Evolutionary conservation across 2,888 invertebrate genomes (phyloP).

Genomic region (Griposia aprilina): DNA sequence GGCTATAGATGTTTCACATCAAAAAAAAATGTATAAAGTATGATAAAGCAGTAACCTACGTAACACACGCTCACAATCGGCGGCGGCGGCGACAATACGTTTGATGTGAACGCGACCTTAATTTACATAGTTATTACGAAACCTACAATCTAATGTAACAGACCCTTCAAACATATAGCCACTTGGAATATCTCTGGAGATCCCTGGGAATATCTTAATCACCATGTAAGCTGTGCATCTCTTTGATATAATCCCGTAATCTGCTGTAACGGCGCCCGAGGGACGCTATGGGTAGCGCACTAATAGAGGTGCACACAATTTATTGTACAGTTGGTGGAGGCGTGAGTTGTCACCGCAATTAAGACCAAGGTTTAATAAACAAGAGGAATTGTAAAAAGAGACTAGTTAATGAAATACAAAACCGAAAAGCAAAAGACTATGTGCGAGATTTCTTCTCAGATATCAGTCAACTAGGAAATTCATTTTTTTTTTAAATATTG

Average conservation of each 20-base stretch:
- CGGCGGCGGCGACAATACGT: not conserved
- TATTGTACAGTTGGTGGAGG: conserved; percentile 20
- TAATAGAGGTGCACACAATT: conserved; percentile 44
- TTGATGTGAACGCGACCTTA: not conserved
- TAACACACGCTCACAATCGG: no score
- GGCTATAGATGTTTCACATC: no score
- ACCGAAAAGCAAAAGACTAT: not conserved
- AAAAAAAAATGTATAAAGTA: not conserved
- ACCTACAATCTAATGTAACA: not conserved
- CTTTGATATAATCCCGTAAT: conserved; percentile 57
- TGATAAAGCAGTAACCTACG: not conserved
- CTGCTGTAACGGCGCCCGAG: conserved; percentile 44
- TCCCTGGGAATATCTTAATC: conserved; percentile 47
- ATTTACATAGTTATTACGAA: not conserved
- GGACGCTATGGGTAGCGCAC: conserved; percentile 30
- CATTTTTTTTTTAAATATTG: no score
- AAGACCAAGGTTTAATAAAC: not conserved
- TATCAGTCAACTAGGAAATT: no score
- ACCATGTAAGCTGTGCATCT: conserved; percentile 49
- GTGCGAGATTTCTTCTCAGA: no score
- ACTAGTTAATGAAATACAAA: not conserved
- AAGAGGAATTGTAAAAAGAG: not conserved
- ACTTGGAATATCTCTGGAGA: conserved; percentile 9
- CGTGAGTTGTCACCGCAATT: not conserved
- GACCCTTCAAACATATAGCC: conserved; percentile 13